A percentile compares a stretch with the other conserved stretches of the same genome.
Conservation (phyloP, 1,140 invertebrate genomes). For the Drosophila malerkotliana region DNA sequence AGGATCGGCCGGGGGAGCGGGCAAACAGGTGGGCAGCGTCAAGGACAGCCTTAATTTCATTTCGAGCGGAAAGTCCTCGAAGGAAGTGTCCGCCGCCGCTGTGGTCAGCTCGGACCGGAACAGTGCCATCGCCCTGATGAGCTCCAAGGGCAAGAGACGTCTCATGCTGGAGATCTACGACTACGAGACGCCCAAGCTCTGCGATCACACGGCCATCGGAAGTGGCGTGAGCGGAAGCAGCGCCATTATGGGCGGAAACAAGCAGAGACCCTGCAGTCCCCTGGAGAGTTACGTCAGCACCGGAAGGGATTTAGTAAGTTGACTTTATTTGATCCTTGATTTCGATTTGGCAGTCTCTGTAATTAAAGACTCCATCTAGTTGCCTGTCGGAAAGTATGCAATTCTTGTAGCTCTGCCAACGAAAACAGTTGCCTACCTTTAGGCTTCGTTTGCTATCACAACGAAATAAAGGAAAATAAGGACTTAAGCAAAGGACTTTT, state of each 20-base stretch:
- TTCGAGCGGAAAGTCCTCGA: conserved; percentile 51
- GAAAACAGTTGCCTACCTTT: conserved; percentile 46
- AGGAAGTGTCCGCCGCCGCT: conserved; percentile 55
- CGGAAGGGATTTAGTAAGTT: conserved; percentile 85
- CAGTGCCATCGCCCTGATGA: conserved; percentile 66
- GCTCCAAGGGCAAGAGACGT: conserved; percentile 76
- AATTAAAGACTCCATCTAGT: conserved; percentile 4
- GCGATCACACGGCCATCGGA: conserved; percentile 92
- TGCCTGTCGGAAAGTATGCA: conserved; percentile 34
- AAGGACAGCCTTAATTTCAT: conserved; percentile 80
- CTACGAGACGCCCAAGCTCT: conserved; percentile 89
- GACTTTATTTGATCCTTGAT: background rate
- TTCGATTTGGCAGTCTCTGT: background rate
- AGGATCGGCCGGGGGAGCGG: conserved; percentile 16
- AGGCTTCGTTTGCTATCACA: conserved; percentile 13
- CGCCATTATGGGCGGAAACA: conserved; percentile 78
- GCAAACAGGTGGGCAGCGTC: conserved; percentile 60
- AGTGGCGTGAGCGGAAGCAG: conserved; percentile 86
- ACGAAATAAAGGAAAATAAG: conserved; percentile 27
- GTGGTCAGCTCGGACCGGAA: conserved; percentile 60
- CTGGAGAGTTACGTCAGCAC: conserved; percentile 92
- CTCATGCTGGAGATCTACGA: conserved; percentile 88
- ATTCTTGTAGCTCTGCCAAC: conserved; percentile 2
- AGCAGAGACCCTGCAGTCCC: conserved; percentile 89
- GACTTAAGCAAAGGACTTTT: conserved; percentile 41